Percentiles rank a stretch among this genome's conserved stretches.
Evolutionary conservation across 2,113 vertebrate species (phyloP).

Genomic region (Aphyosemion australe): DNA sequence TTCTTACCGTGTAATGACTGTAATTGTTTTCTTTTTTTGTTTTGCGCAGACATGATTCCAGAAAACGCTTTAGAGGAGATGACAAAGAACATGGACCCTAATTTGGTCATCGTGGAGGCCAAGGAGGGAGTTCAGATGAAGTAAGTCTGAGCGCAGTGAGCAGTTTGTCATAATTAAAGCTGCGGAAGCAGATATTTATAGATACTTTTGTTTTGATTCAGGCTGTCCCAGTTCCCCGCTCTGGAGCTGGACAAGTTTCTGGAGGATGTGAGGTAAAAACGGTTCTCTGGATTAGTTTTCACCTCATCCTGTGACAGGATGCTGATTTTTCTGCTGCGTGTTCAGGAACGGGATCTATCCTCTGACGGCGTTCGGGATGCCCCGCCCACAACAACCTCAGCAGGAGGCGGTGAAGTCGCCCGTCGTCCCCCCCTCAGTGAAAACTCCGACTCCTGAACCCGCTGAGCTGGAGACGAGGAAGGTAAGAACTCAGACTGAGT

Average conservation of each 20-base stretch:
- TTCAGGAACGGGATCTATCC: conserved; percentile 96
- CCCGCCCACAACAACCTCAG: conserved; percentile 93
- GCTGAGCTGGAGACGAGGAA: conserved; percentile 96
- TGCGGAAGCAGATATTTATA: background rate
- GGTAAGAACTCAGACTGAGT: conserved; percentile 72
- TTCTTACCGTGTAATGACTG: background rate
- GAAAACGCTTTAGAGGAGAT: conserved; percentile 98
- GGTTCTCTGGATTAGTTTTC: too few species aligned
- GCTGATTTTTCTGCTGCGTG: too few species aligned
- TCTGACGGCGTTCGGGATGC: conserved; percentile 92
- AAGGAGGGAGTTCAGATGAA: conserved; percentile 90
- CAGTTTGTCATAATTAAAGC: background rate
- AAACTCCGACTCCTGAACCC: conserved; percentile 94
- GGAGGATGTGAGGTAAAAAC: conserved; percentile 91
- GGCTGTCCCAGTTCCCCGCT: conserved; percentile 96
- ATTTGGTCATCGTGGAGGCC: conserved; percentile 89
- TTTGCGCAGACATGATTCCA: conserved; percentile 90
- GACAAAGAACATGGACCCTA: conserved; percentile 97
- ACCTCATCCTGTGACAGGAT: too few species aligned
- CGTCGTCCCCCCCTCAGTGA: conserved; percentile 93
- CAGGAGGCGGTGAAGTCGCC: conserved; percentile 94
- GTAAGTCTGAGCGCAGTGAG: conserved; percentile 77
- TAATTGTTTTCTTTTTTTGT: background rate
- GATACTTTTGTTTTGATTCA: conserved; percentile 49
- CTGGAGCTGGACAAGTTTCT: conserved; percentile 97